Evolutionary conservation across 2,113 vertebrate species (phyloP).

Genomic region (Aldabrachelys gigantea): DNA sequence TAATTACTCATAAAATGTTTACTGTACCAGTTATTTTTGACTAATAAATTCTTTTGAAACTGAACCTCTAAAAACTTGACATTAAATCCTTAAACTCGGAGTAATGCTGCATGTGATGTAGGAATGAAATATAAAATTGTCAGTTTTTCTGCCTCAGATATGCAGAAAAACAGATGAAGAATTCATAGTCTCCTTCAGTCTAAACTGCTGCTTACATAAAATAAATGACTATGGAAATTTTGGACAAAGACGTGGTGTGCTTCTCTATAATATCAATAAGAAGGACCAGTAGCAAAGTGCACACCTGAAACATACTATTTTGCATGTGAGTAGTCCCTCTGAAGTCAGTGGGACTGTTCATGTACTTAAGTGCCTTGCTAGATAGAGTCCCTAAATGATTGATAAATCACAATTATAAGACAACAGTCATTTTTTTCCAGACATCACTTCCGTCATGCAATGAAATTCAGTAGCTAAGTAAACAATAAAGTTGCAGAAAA

Average conservation of each 20-base stretch:
- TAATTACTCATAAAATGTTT: background rate
- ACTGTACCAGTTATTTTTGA: background rate
- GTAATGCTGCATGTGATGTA: slow-evolving; percentile 11
- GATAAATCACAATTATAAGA: too few relatives aligned
- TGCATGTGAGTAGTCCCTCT: background rate
- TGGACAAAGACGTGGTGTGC: background rate
- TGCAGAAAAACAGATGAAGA: background rate
- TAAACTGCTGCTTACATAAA: background rate
- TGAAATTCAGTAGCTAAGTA: background rate
- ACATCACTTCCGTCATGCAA: background rate
- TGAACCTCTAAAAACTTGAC: background rate
- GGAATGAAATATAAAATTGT: background rate
- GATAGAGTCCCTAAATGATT: background rate
- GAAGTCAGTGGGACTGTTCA: background rate
- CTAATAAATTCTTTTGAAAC: slow-evolving; percentile 9
- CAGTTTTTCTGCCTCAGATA: background rate
- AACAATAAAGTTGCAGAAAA: background rate
- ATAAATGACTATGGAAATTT: background rate
- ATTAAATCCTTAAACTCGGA: background rate
- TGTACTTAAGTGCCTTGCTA: background rate
- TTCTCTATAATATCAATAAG: background rate
- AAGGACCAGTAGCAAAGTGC: background rate
- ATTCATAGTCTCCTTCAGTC: background rate
- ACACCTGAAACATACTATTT: background rate
- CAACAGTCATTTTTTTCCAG: background rate